These are phyloP conservation scores for Melanostoma mellinum DNA, from an alignment of 2,888 invertebrate species.

Conservation along the genomic window DNA sequence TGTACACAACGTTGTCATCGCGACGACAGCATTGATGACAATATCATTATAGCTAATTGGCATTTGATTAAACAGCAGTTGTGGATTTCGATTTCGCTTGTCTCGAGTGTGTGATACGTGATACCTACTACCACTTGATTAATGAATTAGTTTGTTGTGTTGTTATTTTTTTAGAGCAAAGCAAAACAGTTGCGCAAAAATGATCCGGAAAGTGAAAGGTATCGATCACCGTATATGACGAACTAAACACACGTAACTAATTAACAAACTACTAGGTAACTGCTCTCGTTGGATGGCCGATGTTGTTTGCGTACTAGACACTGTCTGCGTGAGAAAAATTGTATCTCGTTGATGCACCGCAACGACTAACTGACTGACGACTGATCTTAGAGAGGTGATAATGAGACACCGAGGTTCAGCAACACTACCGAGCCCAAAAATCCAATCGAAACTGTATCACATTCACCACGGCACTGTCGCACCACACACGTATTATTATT, in stretches of 20 bases:
- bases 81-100: slow-evolving; percentile 16
- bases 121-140: slow-evolving; percentile 15
- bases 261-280: slow-evolving; percentile 13
- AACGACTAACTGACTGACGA: slow-evolving; percentile 69
- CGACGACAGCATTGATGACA: slow-evolving; percentile 51
- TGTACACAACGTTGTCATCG: slow-evolving; percentile 63
- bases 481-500: slow-evolving; percentile 28
- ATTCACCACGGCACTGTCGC: slow-evolving; percentile 41
- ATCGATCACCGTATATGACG: slow-evolving; percentile 40
- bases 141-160: slow-evolving; percentile 30
- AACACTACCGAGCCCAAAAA: slow-evolving; percentile 54
- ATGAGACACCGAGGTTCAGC: slow-evolving; percentile 68
- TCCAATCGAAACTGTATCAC: slow-evolving; percentile 72
- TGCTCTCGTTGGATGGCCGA: not conserved
- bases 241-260: slow-evolving; percentile 54
- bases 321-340: slow-evolving; percentile 48
- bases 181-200: slow-evolving; percentile 40
- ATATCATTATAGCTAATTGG: slow-evolving; percentile 51
- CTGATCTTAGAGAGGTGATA: slow-evolving; percentile 73
- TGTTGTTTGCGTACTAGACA: slow-evolving; percentile 20
- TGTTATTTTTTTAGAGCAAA: not conserved
- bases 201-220: slow-evolving; percentile 67
- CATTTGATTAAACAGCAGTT: slow-evolving; percentile 21
- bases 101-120: too few species aligned
- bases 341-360: slow-evolving; percentile 69